These are phyloP conservation scores for Lucinisca nassula DNA, from an alignment of 2,888 invertebrate species.

Conservation along the genomic window DNA sequence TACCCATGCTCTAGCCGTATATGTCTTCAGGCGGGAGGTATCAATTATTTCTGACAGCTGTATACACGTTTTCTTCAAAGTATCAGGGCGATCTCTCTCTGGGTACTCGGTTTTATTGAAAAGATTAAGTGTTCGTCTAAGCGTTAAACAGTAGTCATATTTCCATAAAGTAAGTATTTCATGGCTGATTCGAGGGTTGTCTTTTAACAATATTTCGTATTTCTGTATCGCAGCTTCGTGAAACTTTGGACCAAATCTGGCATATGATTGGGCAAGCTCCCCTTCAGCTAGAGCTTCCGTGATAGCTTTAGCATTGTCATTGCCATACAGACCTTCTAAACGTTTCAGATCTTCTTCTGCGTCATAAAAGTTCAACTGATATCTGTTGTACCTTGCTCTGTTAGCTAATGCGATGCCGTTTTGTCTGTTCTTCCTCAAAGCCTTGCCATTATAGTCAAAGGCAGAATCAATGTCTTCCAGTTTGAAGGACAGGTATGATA, in stretches of 20 bases:
- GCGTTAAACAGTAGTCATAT: not conserved
- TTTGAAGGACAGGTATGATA: not conserved
- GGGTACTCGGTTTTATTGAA: not conserved
- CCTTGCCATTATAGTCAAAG: not conserved
- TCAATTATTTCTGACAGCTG: not conserved
- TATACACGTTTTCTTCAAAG: not conserved
- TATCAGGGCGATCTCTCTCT: not conserved
- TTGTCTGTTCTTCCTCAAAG: not conserved
- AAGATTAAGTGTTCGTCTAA: not conserved
- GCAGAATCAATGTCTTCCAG: not conserved
- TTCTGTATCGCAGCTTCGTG: not conserved
- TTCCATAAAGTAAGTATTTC: not conserved
- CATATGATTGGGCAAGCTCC: not conserved
- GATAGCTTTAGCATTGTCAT: not conserved
- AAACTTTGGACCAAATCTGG: not conserved
- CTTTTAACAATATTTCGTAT: not conserved
- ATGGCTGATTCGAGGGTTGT: not conserved
- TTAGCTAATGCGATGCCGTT: not conserved
- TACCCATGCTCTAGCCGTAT: not conserved
- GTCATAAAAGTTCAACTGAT: not conserved
- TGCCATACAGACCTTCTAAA: not conserved
- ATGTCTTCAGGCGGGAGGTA: not conserved
- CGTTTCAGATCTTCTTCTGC: not conserved
- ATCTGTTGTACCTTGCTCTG: not conserved
- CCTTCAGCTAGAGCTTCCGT: not conserved